These are phyloP conservation scores for Rousettus madagascariensis DNA, from an alignment of 2,797 vertebrate genomes.

Conservation along the genomic window DNA sequence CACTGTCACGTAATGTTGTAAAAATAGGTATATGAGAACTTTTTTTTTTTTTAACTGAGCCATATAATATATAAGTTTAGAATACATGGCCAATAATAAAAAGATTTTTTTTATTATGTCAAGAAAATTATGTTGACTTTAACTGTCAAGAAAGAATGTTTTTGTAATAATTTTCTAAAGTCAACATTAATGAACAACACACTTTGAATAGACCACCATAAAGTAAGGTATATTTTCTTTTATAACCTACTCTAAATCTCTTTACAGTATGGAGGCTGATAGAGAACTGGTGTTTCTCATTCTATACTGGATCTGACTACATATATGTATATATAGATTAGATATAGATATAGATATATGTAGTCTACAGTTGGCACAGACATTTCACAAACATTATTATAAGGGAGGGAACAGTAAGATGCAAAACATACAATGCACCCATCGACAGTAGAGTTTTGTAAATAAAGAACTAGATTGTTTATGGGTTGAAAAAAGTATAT, in stretches of 20 bases:
- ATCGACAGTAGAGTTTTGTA: background rate
- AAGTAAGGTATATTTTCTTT: background rate
- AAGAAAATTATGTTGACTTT: background rate
- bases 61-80: background rate
- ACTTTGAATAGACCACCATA: background rate
- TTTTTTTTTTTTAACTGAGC: background rate
- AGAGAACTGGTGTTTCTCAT: background rate
- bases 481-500: background rate
- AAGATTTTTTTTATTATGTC: background rate
- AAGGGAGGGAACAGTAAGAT: background rate
- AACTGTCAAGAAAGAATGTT: background rate
- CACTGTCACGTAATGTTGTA: background rate
- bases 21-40: background rate
- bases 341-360: no score
- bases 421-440: fast-evolving
- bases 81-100: background rate
- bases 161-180: background rate
- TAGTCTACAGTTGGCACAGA: background rate
- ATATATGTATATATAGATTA: background rate
- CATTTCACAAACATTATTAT: background rate
- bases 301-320: background rate
- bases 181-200: background rate
- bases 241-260: background rate
- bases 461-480: background rate
- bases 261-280: background rate